Conservation (phyloP, 2,888 invertebrate genomes). For the Trichogramma evanescens region DNA sequence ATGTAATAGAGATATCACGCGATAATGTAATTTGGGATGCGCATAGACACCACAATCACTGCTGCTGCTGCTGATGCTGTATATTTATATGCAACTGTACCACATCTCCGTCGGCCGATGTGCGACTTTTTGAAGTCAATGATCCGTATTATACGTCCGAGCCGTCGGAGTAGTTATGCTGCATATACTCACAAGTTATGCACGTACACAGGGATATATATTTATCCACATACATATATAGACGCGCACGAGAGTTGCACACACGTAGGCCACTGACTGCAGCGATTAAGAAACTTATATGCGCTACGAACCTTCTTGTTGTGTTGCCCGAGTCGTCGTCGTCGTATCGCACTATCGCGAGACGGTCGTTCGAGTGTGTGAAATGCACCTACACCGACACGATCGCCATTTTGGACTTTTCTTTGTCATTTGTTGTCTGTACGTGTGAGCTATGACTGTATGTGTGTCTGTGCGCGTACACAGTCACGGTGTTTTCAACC, state of each 20-base stretch:
- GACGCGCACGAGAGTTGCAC: slow-evolving; percentile 1
- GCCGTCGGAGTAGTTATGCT: too few relatives aligned
- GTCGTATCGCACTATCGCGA: background rate
- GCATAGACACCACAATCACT: background rate
- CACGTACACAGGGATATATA: too few relatives aligned
- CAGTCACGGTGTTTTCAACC: too few relatives aligned
- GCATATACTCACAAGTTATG: too few relatives aligned
- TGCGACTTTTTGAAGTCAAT: slow-evolving; percentile 9
- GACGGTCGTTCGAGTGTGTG: slow-evolving; percentile 6
- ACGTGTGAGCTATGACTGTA: background rate
- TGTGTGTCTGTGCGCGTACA: background rate
- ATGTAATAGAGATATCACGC: too few relatives aligned
- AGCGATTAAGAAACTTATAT: too few relatives aligned
- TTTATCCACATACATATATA: background rate
- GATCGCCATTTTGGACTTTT: slow-evolving; percentile 46
- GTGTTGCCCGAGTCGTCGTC: background rate
- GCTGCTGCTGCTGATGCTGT: background rate
- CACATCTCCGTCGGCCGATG: slow-evolving; percentile 15
- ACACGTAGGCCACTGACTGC: background rate
- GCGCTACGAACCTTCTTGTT: background rate
- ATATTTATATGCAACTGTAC: slow-evolving; percentile 14
- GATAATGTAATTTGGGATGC: too few relatives aligned
- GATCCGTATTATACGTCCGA: background rate
- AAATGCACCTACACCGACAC: slow-evolving; percentile 22
- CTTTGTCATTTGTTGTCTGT: background rate